These are phyloP conservation scores for Lytechinus pictus DNA, from an alignment of 35 echinoderm and acorn worm genomes.

Conservation along the genomic window DNA sequence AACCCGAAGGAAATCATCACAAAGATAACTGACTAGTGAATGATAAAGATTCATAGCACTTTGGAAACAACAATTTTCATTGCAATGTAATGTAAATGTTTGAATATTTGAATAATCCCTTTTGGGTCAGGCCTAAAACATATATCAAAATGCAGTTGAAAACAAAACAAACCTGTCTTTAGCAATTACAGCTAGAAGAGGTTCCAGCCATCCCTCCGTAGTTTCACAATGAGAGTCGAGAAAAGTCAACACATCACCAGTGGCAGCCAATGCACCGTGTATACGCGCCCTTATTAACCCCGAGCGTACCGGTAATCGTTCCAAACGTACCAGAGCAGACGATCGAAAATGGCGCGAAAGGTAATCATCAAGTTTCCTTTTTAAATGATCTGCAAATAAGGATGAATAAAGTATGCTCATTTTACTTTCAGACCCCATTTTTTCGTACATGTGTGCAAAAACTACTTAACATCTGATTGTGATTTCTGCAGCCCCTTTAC, in stretches of 20 bases:
- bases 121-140: background rate
- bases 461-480: no score
- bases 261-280: slow-evolving; percentile 60
- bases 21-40: no score
- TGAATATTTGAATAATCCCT: no score
- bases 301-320: slow-evolving; percentile 54
- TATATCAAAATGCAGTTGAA: background rate
- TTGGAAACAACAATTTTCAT: no score
- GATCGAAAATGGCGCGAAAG: slow-evolving; percentile 24
- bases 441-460: no score
- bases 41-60: no score
- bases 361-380: slow-evolving; percentile 61
- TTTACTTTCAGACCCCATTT: background rate
- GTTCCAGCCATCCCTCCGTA: slow-evolving; percentile 76
- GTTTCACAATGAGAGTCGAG: slow-evolving; percentile 93
- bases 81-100: no score
- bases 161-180: slow-evolving; percentile 42
- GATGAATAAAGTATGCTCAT: background rate
- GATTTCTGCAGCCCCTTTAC: no score
- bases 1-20: no score
- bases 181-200: slow-evolving; percentile 63
- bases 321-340: slow-evolving; percentile 50
- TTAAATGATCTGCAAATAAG: slow-evolving; percentile 47
- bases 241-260: slow-evolving; percentile 67
- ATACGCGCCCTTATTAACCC: slow-evolving; percentile 72